phyloP scores from a whole-genome alignment of 2,888 invertebrate species.

The Ptycholaimellus sp. region DNA sequence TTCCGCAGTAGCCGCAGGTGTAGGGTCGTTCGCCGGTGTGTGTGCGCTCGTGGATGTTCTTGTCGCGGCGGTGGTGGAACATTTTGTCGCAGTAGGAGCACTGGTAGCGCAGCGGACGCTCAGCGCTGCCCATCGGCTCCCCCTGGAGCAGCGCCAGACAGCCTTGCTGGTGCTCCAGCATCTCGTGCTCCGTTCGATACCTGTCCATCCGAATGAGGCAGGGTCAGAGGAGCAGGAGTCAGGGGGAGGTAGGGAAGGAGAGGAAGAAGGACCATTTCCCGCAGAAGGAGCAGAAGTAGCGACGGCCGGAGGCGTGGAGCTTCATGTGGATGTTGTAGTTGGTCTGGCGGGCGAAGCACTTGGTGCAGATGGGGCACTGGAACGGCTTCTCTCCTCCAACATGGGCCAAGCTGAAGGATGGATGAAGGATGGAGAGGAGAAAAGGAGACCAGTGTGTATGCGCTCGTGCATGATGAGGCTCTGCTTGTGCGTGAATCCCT shows the following conservation, averaged over 20 bases:
- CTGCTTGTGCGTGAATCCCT: slow-evolving; percentile 3
- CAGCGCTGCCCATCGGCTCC: slow-evolving; percentile 4
- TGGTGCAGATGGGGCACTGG: slow-evolving; percentile 9
- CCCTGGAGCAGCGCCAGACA: slow-evolving; percentile 7
- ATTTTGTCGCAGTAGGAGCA: slow-evolving; percentile 12
- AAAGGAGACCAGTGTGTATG: slow-evolving; percentile 2
- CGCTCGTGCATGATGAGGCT: slow-evolving; percentile 2
- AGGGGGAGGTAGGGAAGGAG: too few species aligned
- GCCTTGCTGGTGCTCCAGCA: slow-evolving; percentile 8
- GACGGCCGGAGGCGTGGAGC: slow-evolving; percentile 9
- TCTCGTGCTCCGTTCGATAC: slow-evolving; percentile 5
- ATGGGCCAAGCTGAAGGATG: too few species aligned
- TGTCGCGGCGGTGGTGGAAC: slow-evolving; percentile 13
- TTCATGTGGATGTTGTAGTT: slow-evolving; percentile 9
- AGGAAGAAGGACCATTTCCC: slow-evolving; percentile 11
- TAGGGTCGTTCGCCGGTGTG: slow-evolving; percentile 18
- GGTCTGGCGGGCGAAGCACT: slow-evolving; percentile 8
- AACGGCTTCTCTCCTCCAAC: slow-evolving; percentile 6
- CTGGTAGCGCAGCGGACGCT: slow-evolving; percentile 9
- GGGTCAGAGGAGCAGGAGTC: too few species aligned
- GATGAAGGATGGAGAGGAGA: too few species aligned
- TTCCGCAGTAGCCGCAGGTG: slow-evolving; percentile 14
- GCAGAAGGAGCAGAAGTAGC: slow-evolving; percentile 10
- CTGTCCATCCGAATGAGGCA: too few species aligned
- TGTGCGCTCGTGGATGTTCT: slow-evolving; percentile 13